These are phyloP conservation scores for Columba livia DNA, from an alignment of 2,113 vertebrate genomes.

Conservation along the genomic window DNA sequence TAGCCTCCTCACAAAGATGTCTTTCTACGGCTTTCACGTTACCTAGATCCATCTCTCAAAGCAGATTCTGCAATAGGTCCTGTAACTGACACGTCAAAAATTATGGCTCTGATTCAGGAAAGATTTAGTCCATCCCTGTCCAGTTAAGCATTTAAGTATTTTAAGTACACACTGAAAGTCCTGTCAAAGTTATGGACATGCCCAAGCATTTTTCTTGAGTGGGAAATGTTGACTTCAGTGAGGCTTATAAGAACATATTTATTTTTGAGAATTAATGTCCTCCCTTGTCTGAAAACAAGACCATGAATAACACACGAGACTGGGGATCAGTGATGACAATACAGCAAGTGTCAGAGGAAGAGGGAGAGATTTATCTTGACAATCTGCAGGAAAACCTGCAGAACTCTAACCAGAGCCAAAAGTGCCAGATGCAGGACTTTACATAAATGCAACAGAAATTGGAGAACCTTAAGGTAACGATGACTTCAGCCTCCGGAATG, in stretches of 20 bases:
- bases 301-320: background rate
- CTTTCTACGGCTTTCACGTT: conserved; percentile 2
- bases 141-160: conserved; percentile 18
- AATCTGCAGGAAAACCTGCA: background rate
- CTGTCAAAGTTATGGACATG: background rate
- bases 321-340: background rate
- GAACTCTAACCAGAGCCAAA: background rate
- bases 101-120: conserved; percentile 14
- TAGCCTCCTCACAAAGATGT: background rate
- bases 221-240: background rate
- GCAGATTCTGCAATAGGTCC: background rate
- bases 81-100: conserved; percentile 2
- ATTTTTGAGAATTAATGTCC: background rate
- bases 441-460: background rate
- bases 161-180: conserved; percentile 16
- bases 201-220: background rate
- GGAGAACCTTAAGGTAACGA: background rate
- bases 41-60: conserved; percentile 16
- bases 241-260: background rate
- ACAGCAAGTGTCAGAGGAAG: background rate
- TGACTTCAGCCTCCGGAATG: background rate
- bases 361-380: background rate
- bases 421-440: background rate
- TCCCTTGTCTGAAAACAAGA: background rate
- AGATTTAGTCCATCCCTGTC: background rate